Base-by-base conservation (phyloP, 2,888 invertebrate genomes). In the Tenthredo distinguenda region DNA sequence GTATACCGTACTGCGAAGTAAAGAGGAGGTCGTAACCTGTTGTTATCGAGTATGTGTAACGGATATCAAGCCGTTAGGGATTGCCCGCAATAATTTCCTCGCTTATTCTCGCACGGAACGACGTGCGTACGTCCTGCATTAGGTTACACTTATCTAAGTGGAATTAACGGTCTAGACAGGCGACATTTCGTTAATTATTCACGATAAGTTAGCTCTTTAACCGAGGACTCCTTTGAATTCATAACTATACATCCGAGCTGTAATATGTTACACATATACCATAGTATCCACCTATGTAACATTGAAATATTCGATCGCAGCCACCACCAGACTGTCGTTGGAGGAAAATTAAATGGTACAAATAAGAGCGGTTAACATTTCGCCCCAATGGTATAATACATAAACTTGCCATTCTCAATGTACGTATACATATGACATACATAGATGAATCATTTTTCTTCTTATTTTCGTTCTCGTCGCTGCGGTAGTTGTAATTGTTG, bases 31-130 rank as follows among this genome's bases (percentile, higher is more conserved):
- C 40, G 40, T 43, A 21, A 74, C 72, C 37, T 2, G 37, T 74
- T 74, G 43, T 43, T 74, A 74, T 74, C 43, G n/a, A 40, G 72
- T 43, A 18, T 31, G n/a, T 43, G n/a, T 31, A 74, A 74, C 72
- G 72, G 43, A 68, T 34, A 34, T 18, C 31, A 34, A 68, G 68
- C 68, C 34, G 34, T 18, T 68, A 68, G 34, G 34, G 18, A 68
- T 34, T 68, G 18, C 12, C 68, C 34, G 68, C 18, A 4, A 68
- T 34, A 62, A 62, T 26, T 62, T 26, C 21, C 62, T 26, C 15
- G 31, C 68, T 68, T 68, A 18, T 34, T 34, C 34, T 34, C 65
- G 31, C 31, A 26, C 2, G 10, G 26, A 65, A 10, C 12, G 47
- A 47, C 47, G 12, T 47, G 2, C 65, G 31, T 31, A 10, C 62